A percentile compares a stretch with the other conserved stretches of the same genome.
Conservation (phyloP, 2,888 invertebrate species). For the Habrosyne pyritoides region DNA sequence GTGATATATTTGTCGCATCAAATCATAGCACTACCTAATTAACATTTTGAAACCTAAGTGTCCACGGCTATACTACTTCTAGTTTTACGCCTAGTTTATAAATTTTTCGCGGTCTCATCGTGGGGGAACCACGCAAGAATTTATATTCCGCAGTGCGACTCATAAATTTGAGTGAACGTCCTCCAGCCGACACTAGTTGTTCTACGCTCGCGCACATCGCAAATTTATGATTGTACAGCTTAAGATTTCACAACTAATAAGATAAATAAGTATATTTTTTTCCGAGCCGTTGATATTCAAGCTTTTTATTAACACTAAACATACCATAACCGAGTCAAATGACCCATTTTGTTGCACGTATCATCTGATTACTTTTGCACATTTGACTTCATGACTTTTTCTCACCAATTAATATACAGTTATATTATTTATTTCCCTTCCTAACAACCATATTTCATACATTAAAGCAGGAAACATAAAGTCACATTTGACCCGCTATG, state of each 20-base stretch:
- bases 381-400: no score
- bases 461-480: no score
- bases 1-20: no score
- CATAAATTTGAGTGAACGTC: conserved; percentile 79
- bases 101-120: conserved; percentile 65
- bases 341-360: no score
- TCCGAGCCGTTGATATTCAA: conserved; percentile 20
- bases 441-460: no score
- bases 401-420: no score
- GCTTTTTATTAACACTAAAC: no score
- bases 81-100: conserved; percentile 51
- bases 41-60: background rate
- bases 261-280: conserved; percentile 38
- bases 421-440: no score
- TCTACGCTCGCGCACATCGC: conserved; percentile 62
- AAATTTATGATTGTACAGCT: conserved; percentile 67
- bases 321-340: no score
- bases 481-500: no score
- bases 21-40: background rate
- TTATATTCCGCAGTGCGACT: conserved; percentile 82
- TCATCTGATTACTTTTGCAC: no score
- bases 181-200: conserved; percentile 67
- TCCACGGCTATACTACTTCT: conserved; percentile 15
- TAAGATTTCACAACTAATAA: conserved; percentile 67
- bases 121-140: conserved; percentile 66